phyloP scores from a whole-genome alignment of 2,888 invertebrate genomes.

The Drosophila recens region DNA sequence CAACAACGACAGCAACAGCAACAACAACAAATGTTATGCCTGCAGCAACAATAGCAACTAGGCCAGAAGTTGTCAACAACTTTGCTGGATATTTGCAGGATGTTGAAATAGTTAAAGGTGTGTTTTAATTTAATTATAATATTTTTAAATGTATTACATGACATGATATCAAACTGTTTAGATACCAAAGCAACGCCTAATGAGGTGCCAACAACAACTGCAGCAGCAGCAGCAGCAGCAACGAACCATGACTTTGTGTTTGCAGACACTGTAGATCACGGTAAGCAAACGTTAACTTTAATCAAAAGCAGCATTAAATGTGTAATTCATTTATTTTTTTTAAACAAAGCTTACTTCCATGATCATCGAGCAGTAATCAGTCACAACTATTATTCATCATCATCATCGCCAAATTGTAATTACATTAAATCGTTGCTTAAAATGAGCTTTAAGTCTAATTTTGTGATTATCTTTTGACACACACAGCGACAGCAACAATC shows the following conservation, averaged over 20 bases:
- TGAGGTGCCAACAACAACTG: constrained; percentile 47
- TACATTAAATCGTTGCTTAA: background rate
- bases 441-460: background rate
- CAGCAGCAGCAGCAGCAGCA: constrained; percentile 46
- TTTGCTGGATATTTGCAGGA: constrained; percentile 58
- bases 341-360: constrained; percentile 62
- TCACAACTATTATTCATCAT: constrained; percentile 66
- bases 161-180: constrained; percentile 15
- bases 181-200: constrained; percentile 70
- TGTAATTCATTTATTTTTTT: background rate
- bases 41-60: constrained; percentile 24
- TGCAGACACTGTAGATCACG: constrained; percentile 82
- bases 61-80: constrained; percentile 48
- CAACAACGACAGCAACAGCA: constrained; percentile 17
- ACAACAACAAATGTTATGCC: constrained; percentile 35
- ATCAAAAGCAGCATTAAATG: background rate
- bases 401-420: constrained; percentile 71
- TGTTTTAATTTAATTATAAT: background rate
- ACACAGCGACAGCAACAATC: constrained; percentile 47
- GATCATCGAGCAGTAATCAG: constrained; percentile 61
- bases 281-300: constrained; percentile 55
- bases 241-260: constrained; percentile 73
- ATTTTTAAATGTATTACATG: background rate
- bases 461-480: background rate
- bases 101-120: constrained; percentile 60